Conservation (phyloP, 1,140 invertebrate species). For the Sitobion miscanthi region DNA sequence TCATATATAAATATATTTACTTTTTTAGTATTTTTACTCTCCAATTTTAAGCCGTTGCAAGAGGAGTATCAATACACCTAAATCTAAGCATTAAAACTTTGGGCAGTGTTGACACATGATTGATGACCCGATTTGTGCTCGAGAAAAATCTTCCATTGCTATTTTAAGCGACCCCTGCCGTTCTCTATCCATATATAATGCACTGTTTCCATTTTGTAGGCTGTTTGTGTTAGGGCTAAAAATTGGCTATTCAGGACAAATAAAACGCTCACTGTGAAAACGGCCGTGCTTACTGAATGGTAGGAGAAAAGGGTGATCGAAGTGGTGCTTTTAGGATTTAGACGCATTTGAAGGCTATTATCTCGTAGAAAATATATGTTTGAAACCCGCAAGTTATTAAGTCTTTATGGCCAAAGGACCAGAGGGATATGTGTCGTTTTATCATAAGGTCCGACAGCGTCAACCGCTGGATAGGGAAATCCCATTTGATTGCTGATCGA, state of each 20-base stretch:
- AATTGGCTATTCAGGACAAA: conserved; percentile 14
- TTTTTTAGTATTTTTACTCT: no score
- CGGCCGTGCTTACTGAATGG: neutral
- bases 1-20: neutral
- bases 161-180: neutral
- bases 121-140: neutral
- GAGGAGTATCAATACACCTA: neutral
- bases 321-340: conserved; percentile 1
- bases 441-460: neutral
- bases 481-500: conserved; percentile 16
- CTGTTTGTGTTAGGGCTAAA: neutral
- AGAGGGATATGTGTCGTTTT: neutral
- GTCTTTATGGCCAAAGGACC: neutral
- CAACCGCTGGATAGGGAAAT: neutral
- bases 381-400: neutral
- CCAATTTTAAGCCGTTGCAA: no score
- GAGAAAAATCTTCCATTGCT: neutral
- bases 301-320: neutral
- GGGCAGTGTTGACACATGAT: neutral
- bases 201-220: conserved; percentile 41
- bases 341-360: conserved; percentile 16
- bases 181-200: neutral
- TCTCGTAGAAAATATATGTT: conserved; percentile 10
- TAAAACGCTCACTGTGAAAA: neutral
- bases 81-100: neutral